phyloP scores from a whole-genome alignment of 2,797 vertebrate genomes.

The Pseudotriccus pelzelni region DNA sequence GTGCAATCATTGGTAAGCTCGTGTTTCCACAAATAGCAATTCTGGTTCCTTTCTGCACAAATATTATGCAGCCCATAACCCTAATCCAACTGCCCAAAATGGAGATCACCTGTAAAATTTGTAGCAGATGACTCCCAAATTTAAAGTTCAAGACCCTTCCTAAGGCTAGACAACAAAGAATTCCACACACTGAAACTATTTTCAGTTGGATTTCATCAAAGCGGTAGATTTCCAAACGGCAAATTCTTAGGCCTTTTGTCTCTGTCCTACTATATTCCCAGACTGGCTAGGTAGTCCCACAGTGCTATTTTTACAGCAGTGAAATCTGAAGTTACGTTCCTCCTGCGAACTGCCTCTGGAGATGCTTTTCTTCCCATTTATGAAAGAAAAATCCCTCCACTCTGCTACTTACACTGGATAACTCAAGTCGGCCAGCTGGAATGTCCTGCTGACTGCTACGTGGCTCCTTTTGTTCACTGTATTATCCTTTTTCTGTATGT shows the following conservation, averaged over 20 bases:
- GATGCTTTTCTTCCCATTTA: background rate
- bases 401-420: background rate
- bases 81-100: background rate
- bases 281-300: background rate
- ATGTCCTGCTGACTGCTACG: background rate
- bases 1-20: background rate
- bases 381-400: background rate
- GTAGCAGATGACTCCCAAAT: background rate
- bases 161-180: background rate
- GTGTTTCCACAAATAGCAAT: background rate
- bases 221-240: background rate
- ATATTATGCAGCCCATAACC: background rate
- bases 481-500: background rate
- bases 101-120: background rate
- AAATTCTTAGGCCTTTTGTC: background rate
- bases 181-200: background rate
- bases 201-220: background rate
- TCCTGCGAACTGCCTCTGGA: background rate
- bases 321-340: background rate
- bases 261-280: background rate
- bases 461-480: background rate
- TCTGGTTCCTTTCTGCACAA: background rate
- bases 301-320: background rate
- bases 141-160: background rate
- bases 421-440: background rate